Conservation (phyloP, 2,113 vertebrate genomes). For the Apaloderma vittatum region DNA sequence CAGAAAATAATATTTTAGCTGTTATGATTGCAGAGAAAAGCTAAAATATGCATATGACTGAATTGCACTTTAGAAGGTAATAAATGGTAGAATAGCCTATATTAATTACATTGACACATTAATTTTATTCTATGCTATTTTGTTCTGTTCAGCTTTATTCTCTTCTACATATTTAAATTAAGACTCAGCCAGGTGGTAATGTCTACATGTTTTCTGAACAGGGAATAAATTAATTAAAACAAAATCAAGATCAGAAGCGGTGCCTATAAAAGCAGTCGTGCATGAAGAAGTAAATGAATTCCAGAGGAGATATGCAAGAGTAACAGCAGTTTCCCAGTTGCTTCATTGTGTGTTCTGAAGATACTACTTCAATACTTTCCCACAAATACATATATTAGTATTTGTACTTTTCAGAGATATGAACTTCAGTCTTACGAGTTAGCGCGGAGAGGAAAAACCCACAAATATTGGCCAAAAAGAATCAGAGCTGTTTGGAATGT, state of each 20-base stretch:
- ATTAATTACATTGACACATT: background rate
- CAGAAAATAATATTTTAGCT: background rate
- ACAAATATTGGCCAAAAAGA: background rate
- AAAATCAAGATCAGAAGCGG: background rate
- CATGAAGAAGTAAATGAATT: background rate
- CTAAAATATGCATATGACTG: background rate
- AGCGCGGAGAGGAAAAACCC: background rate
- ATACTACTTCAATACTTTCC: background rate
- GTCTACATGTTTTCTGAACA: background rate
- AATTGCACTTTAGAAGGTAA: background rate
- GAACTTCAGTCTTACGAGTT: background rate
- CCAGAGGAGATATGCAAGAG: background rate
- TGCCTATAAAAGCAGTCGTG: background rate
- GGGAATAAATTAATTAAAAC: slow-evolving; percentile 32
- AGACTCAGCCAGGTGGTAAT: background rate
- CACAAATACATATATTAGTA: background rate
- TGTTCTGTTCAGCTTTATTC: background rate
- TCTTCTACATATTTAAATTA: background rate
- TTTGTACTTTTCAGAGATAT: background rate
- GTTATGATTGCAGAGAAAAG: background rate
- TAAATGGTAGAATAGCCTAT: background rate
- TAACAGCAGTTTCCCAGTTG: background rate
- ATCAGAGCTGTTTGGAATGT: background rate
- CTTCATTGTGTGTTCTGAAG: background rate
- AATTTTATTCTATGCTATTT: background rate